These are phyloP conservation scores for Orthochromis indermauri DNA, from an alignment of 2,113 vertebrate species.

Conservation along the genomic window DNA sequence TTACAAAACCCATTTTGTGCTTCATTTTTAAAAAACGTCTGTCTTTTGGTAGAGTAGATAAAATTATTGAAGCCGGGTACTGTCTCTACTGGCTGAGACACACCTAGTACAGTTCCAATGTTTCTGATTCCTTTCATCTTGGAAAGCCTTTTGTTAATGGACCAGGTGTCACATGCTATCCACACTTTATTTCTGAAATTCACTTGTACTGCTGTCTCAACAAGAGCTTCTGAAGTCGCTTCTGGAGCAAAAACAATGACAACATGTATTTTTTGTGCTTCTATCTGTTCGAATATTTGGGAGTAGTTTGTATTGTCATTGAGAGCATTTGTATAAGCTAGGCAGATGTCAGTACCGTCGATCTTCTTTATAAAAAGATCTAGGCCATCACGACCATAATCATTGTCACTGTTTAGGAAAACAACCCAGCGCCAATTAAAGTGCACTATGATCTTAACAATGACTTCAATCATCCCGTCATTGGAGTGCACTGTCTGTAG, in stretches of 20 bases:
- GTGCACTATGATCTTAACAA: slow-evolving; percentile 63
- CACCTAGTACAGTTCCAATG: slow-evolving; percentile 72
- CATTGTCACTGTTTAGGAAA: slow-evolving; percentile 58
- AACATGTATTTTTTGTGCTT: slow-evolving; percentile 20
- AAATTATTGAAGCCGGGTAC: slow-evolving; percentile 62
- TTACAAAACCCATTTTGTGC: slow-evolving; percentile 18
- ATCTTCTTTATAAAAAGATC: slow-evolving; percentile 54
- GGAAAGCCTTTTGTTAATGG: slow-evolving; percentile 45
- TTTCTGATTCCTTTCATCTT: slow-evolving; percentile 53
- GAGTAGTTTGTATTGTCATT: not conserved
- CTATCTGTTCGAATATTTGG: slow-evolving; percentile 49
- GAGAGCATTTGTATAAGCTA: slow-evolving; percentile 67
- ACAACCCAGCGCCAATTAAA: slow-evolving; percentile 82
- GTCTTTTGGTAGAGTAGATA: slow-evolving; percentile 16
- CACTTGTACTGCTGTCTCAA: slow-evolving; percentile 62
- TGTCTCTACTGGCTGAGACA: slow-evolving; percentile 41
- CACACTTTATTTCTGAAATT: slow-evolving; percentile 76
- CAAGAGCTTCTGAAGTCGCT: slow-evolving; percentile 16
- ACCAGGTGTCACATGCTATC: slow-evolving; percentile 78
- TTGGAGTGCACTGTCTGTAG: slow-evolving; percentile 75
- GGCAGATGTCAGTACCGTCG: slow-evolving; percentile 35
- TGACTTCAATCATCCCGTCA: slow-evolving; percentile 60
- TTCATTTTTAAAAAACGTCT: not conserved
- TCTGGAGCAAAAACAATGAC: slow-evolving; percentile 57
- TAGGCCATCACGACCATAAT: slow-evolving; percentile 55